Conservation (phyloP, 2,888 invertebrate genomes). For the Formica aserva region DNA sequence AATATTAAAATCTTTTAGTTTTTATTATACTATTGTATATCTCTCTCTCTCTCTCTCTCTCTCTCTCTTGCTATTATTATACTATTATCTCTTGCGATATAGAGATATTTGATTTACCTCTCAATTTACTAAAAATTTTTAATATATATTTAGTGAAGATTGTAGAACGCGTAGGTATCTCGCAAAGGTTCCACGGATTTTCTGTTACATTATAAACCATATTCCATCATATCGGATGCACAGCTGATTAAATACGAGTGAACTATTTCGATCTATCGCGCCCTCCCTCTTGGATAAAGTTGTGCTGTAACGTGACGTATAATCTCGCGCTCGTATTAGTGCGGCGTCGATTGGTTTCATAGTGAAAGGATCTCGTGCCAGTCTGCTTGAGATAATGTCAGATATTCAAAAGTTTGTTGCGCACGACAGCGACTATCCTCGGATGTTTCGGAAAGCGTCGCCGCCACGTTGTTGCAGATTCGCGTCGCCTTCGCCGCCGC, state of each 20-base stretch:
- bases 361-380: constrained; percentile 40
- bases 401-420: constrained; percentile 55
- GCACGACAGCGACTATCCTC: constrained; percentile 49
- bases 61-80: no score
- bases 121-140: background rate
- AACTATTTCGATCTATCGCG: constrained; percentile 16
- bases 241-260: constrained; percentile 22
- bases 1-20: background rate
- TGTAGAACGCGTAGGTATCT: background rate
- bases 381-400: constrained; percentile 58
- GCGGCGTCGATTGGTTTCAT: constrained; percentile 49
- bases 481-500: constrained; percentile 6
- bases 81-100: no score
- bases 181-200: background rate
- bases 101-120: background rate
- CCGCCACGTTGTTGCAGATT: constrained; percentile 38
- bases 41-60: no score
- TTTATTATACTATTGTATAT: background rate
- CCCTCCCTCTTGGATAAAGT: background rate
- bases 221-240: constrained; percentile 25
- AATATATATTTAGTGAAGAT: background rate
- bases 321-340: constrained; percentile 52
- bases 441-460: constrained; percentile 43
- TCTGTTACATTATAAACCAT: background rate
- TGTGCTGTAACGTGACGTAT: constrained; percentile 39